These are phyloP conservation scores for Drosophila asahinai DNA, from an alignment of 1,140 invertebrate genomes.

Conservation along the genomic window DNA sequence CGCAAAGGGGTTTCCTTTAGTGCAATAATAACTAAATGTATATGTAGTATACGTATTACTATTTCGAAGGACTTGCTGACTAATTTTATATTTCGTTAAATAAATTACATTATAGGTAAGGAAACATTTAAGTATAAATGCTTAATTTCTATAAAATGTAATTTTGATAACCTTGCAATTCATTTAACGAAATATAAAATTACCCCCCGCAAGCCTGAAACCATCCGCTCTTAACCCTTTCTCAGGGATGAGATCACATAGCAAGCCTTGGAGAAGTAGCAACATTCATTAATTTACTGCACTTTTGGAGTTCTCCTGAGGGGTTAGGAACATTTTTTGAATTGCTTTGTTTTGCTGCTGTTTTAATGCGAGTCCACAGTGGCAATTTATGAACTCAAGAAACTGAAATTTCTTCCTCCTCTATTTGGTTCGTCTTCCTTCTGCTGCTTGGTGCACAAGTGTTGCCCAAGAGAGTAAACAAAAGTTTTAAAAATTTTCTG, in stretches of 20 bases:
- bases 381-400: slow-evolving; percentile 76
- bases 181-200: background rate
- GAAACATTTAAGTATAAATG: too few species aligned
- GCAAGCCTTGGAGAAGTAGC: background rate
- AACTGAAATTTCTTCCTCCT: slow-evolving; percentile 62
- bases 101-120: too few species aligned
- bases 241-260: slow-evolving; percentile 1
- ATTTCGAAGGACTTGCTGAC: too few species aligned
- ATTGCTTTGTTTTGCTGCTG: slow-evolving; percentile 68
- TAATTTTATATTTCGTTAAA: too few species aligned
- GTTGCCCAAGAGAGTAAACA: slow-evolving; percentile 41
- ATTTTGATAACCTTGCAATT: too few species aligned
- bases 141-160: too few species aligned
- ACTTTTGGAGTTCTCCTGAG: slow-evolving; percentile 51
- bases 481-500: slow-evolving; percentile 45
- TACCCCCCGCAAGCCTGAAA: background rate
- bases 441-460: slow-evolving; percentile 30
- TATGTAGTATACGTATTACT: too few species aligned
- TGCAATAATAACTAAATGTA: too few species aligned
- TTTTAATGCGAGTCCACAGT: slow-evolving; percentile 62
- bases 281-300: slow-evolving; percentile 81
- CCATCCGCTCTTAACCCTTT: slow-evolving; percentile 1
- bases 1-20: too few species aligned
- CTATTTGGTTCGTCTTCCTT: slow-evolving; percentile 28
- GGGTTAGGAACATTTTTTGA: slow-evolving; percentile 42